Percentiles rank a stretch among this genome's conserved stretches.
These are phyloP conservation scores for Pseudochaenichthys georgianus DNA, from an alignment of 2,797 vertebrate genomes.

Conservation along the genomic window DNA sequence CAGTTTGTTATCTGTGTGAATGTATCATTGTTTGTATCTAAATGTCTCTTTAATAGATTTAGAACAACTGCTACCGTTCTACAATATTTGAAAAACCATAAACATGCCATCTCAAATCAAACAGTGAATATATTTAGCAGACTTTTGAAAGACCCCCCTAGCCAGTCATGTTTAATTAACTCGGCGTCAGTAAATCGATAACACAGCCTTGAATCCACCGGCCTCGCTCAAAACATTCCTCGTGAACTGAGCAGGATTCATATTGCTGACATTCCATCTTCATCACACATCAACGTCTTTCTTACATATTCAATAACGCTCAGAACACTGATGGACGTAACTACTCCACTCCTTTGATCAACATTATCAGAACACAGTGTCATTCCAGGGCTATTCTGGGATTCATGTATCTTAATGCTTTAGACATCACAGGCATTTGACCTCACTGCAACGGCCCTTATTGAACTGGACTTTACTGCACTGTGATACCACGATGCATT, in stretches of 20 bases:
- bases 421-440: slow-evolving; percentile 56
- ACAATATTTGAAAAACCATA: slow-evolving; percentile 20
- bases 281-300: slow-evolving; percentile 38
- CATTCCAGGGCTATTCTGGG: slow-evolving; percentile 54
- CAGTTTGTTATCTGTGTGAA: background rate
- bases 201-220: slow-evolving; percentile 25
- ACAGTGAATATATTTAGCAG: slow-evolving; percentile 13
- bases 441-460: slow-evolving; percentile 38
- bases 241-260: slow-evolving; percentile 61
- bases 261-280: slow-evolving; percentile 62
- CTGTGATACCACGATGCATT: slow-evolving; percentile 58
- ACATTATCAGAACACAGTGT: slow-evolving; percentile 55
- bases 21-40: background rate
- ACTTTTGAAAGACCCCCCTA: slow-evolving; percentile 32
- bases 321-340: slow-evolving; percentile 33
- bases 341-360: slow-evolving; percentile 64
- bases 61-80: background rate
- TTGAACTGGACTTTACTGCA: slow-evolving; percentile 68
- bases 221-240: slow-evolving; percentile 27
- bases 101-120: slow-evolving; percentile 6
- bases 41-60: background rate
- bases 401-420: slow-evolving; percentile 33
- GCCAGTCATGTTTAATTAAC: slow-evolving; percentile 71
- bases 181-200: slow-evolving; percentile 62
- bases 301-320: slow-evolving; percentile 66